Evolutionary conservation across 30 jellyfish, hydroid and myxozoan species (phyloP).

Genomic region (Calvadosia cruxmelitensis): DNA sequence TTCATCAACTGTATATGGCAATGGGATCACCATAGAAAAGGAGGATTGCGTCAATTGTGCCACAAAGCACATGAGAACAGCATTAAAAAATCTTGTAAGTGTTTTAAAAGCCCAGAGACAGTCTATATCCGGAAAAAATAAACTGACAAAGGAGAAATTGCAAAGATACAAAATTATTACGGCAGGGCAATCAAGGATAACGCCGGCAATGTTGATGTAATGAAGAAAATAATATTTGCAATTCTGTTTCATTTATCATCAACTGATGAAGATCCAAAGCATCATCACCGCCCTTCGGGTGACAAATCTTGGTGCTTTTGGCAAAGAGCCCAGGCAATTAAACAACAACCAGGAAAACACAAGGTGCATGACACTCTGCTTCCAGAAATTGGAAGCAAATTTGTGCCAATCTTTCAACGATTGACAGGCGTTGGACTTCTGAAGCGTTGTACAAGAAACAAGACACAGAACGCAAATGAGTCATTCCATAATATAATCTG

Average conservation of each 20-base stretch:
- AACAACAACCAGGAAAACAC: too few relatives aligned
- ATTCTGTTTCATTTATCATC: conserved; percentile 22
- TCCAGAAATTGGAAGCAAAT: conserved; percentile 13
- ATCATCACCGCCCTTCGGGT: conserved; percentile 28
- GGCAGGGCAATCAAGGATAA: conserved; percentile 19
- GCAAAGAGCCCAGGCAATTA: conserved; percentile 16
- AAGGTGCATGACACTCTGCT: conserved; percentile 19
- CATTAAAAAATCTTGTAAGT: conserved; percentile 9
- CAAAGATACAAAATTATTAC: conserved; percentile 15
- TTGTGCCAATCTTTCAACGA: conserved; percentile 4
- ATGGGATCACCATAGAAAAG: not conserved
- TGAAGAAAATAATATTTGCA: conserved; percentile 20
- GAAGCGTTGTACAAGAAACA: conserved; percentile 9
- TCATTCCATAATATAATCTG: conserved; percentile 11
- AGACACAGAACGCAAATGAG: conserved; percentile 41
- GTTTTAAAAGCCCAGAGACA: conserved; percentile 14
- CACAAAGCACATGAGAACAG: conserved; percentile 9
- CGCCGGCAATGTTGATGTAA: not conserved
- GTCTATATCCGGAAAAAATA: conserved; percentile 13
- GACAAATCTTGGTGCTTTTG: conserved; percentile 16
- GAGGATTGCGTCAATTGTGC: conserved; percentile 30
- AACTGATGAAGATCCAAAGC: conserved; percentile 11
- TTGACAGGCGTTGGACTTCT: conserved; percentile 5
- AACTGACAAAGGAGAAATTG: conserved; percentile 9
- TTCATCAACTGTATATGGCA: too few relatives aligned